Evolutionary conservation across 2,888 invertebrate genomes (phyloP).

Genomic region (Muscina levida): DNA sequence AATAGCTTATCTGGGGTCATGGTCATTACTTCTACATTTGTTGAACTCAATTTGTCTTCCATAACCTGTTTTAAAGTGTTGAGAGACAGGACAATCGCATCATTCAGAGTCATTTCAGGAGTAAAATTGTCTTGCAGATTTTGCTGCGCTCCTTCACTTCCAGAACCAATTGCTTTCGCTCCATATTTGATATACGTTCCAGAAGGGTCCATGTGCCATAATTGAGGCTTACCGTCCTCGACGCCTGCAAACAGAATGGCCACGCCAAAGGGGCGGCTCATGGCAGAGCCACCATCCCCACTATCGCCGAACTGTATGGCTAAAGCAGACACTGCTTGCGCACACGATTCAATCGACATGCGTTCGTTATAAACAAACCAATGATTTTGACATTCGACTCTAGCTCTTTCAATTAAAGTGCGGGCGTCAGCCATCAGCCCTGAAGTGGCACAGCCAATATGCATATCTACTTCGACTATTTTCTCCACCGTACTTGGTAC

Average conservation of each 20-base stretch:
- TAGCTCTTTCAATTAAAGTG: slow-evolving; percentile 95
- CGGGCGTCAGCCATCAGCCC: slow-evolving; percentile 99
- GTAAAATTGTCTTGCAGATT: slow-evolving; percentile 88
- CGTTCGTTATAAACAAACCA: slow-evolving; percentile 98
- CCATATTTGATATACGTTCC: slow-evolving; percentile 99
- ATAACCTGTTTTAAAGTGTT: slow-evolving; percentile 99
- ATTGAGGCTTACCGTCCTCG: slow-evolving; percentile 95
- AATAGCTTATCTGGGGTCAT: slow-evolving; percentile 92
- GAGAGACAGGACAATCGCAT: slow-evolving; percentile 94
- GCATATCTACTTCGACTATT: slow-evolving; percentile 98
- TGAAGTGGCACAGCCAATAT: slow-evolving; percentile 98
- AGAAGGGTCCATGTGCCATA: slow-evolving; percentile 99
- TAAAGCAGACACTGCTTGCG: slow-evolving; percentile 98
- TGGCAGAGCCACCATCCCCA: slow-evolving; percentile 95
- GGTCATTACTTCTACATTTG: slow-evolving; percentile 98
- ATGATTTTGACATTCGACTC: slow-evolving; percentile 98
- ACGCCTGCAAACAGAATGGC: slow-evolving; percentile 96
- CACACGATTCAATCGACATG: slow-evolving; percentile 98
- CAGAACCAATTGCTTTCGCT: slow-evolving; percentile 99
- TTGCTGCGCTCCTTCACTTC: slow-evolving; percentile 99
- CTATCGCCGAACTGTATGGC: slow-evolving; percentile 99
- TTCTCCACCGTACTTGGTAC: slow-evolving; percentile 98
- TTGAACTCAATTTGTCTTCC: slow-evolving; percentile 98
- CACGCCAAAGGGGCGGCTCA: slow-evolving; percentile 99
- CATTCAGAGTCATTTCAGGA: slow-evolving; percentile 94